Base-by-base conservation (phyloP, 2,888 invertebrate genomes). In the Catocala nupta region DNA sequence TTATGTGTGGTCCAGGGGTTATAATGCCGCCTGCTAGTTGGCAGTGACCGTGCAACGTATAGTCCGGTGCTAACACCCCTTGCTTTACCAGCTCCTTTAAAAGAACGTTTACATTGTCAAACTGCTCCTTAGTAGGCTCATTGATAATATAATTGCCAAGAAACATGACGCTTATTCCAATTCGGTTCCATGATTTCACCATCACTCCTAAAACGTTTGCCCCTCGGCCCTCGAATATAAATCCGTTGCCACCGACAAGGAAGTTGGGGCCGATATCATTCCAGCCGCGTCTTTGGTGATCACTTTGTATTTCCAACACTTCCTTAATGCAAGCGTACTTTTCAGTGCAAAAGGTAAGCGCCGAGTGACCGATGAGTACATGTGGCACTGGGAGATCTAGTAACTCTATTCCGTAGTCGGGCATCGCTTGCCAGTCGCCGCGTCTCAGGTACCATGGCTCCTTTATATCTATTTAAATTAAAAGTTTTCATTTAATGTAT, bases 401-500 rank as follows among this genome's bases (percentile, higher is more conserved):
- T 65, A 82, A 86, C 0, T 76, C 75, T 49, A 82, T 71, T 5
- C 59, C 68, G 71, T 90, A 89, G 0, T 84, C 71, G 0, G 82
- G 81, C 84, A 89, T 81, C 12, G 93, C 91, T 70, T 91, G 91
- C 93, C 93, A 93, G 60, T 91, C 88, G 13, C 65, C 85, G 5
- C 93, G 90, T 3, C 91, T 89, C 63, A 92, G 81, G 82, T 90
- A 93, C 94, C 94, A 94, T 25, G 81, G 61, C 70, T 86, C 87
- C 56, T 87, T 84, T 70, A 93, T 65, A 90, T 86, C 93, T 93
- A 85, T 66, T 72, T 77, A 80, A 83, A 83, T 78, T 51, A 81
- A 73, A 79, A 65, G 43, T 16, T 11, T 56, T 36, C 52, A 47
- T 65, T 70, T 36, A 64, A 25, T 55, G 33, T 65, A 55, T 50